These are phyloP conservation scores for Burhinus bistriatus DNA, from an alignment of 2,113 vertebrate genomes.

Conservation along the genomic window DNA sequence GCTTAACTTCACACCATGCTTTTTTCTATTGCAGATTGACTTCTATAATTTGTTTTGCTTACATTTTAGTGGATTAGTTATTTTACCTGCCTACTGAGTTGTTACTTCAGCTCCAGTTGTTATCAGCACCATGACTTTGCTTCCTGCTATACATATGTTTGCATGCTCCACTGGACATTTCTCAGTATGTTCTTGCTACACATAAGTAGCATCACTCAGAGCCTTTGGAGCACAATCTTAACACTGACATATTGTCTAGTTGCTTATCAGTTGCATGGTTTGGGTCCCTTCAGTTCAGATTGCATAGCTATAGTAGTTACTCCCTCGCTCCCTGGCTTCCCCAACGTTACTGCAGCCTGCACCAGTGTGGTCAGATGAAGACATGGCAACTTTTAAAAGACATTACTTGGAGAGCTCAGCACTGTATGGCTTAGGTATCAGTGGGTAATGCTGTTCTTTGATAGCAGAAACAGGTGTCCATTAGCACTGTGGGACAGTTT, in stretches of 20 bases:
- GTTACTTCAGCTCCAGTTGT: not conserved
- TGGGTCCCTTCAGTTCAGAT: not conserved
- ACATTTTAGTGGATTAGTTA: not conserved
- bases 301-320: not conserved
- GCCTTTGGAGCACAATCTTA: not conserved
- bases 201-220: not conserved
- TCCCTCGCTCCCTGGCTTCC: not conserved
- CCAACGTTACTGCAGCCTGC: not conserved
- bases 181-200: not conserved
- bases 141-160: not conserved
- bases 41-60: not conserved
- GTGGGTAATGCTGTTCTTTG: not conserved
- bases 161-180: not conserved
- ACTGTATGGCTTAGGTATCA: not conserved
- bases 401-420: not conserved
- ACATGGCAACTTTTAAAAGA: not conserved
- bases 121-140: not conserved
- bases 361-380: not conserved
- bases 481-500: not conserved
- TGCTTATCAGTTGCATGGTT: not conserved
- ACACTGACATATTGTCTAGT: not conserved
- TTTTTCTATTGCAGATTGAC: not conserved
- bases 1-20: not conserved
- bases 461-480: not conserved
- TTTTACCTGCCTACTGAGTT: not conserved